These are phyloP conservation scores for Spheniscus humboldti DNA, from an alignment of 2,797 vertebrate genomes.

Conservation along the genomic window DNA sequence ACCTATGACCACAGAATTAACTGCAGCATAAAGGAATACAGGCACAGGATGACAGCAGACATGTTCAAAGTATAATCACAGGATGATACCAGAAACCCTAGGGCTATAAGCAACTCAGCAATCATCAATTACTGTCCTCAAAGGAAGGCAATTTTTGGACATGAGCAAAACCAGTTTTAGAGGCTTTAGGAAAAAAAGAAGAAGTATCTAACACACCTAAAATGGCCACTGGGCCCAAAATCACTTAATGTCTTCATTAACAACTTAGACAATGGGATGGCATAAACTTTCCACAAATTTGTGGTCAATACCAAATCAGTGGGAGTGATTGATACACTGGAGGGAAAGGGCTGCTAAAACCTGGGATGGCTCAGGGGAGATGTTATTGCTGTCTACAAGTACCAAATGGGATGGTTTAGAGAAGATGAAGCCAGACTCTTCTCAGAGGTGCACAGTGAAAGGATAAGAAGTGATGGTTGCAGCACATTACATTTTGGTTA, in stretches of 20 bases:
- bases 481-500: background rate
- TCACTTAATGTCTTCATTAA: background rate
- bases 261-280: background rate
- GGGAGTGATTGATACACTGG: background rate
- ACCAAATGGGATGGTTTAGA: background rate
- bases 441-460: background rate
- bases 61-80: background rate
- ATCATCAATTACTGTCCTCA: background rate
- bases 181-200: background rate
- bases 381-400: background rate
- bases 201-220: background rate
- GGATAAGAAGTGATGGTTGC: background rate
- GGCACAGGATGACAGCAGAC: background rate
- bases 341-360: background rate
- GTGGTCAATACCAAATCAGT: background rate
- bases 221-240: background rate
- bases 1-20: background rate
- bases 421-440: background rate
- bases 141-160: background rate
- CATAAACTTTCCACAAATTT: background rate
- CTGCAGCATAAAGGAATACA: background rate
- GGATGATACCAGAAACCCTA: background rate
- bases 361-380: background rate
- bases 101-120: background rate
- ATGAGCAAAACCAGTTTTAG: background rate